Base-by-base conservation (phyloP, 2,113 vertebrate genomes). In the Centropristis striata region DNA sequence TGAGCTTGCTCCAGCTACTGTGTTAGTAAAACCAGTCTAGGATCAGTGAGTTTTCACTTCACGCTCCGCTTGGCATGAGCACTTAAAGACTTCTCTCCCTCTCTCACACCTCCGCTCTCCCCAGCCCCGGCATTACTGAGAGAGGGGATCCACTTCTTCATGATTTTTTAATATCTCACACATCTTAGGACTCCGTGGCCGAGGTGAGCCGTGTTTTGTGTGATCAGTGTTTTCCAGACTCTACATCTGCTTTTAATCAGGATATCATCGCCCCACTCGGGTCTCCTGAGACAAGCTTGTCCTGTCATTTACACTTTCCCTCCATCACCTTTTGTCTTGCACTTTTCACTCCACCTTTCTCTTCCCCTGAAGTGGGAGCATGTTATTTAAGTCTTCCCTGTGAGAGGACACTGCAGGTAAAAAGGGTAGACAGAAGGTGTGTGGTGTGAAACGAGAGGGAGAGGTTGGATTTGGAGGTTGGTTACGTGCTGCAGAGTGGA, bases 161-260 rank as follows among this genome's bases (percentile, higher is more conserved):
- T 94, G 81, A 81, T 86, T 89, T 90, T 92, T 93, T 89, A 83
- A 93, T 90, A 86, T 85, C 64, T 81, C 65, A 49, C 66, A 55
- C 86, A 81, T 88, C 81, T 87, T 53, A 72, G 78, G 74, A 77
- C 88, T 87, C 71, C 2, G 39, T 46, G 21, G 76, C 71, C 23
- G 57, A 71, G 82, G 86, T 76, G 78, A 89, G 63, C 73, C 80
- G 76, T 86, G 69, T 88, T 91, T 86, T 77, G 88, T 85, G 71
- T 84, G 78, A 90, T 91, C 81, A 78, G 49, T 91, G 86, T 90
- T 89, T 93, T 85, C 63, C 69, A 13, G 78, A 78, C 71, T 75
- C 70, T 69, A 88, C 85, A 81, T 92, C 80, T 84, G 25, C 41
- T 86, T 92, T 92, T 88, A 92, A 93, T 93, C 87, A 90, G 84